phyloP scores from a whole-genome alignment of 2,888 invertebrate genomes.

The Harpalus rubripes region DNA sequence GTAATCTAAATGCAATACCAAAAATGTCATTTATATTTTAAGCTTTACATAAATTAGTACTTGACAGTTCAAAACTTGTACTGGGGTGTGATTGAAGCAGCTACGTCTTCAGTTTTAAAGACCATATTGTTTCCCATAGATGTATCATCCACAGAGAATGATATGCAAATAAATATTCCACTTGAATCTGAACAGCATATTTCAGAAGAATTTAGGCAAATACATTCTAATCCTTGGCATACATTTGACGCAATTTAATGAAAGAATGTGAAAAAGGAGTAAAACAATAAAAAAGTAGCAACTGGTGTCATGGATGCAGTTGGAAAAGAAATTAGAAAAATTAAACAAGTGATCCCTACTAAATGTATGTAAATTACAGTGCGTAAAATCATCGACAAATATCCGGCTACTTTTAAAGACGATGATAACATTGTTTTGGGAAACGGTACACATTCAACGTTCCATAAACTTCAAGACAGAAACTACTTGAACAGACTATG shows the following conservation, averaged over 20 bases:
- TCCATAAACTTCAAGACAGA: constrained; percentile 5
- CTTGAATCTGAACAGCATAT: neutral
- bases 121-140: neutral
- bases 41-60: constrained; percentile 5
- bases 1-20: no score
- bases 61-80: constrained; percentile 10
- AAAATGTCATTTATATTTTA: no score
- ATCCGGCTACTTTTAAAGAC: constrained; percentile 23
- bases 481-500: constrained; percentile 14
- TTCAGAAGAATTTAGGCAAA: constrained; percentile 16
- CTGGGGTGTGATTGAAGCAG: neutral
- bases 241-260: neutral
- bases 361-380: constrained; percentile 4
- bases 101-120: neutral
- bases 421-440: constrained; percentile 32
- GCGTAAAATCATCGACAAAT: constrained; percentile 37
- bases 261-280: constrained; percentile 7
- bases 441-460: constrained; percentile 25
- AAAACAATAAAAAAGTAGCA: constrained; percentile 14
- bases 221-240: neutral
- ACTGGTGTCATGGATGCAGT: neutral
- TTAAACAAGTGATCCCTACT: constrained; percentile 1
- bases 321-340: constrained; percentile 4
- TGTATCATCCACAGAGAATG: neutral
- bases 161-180: neutral